These are phyloP conservation scores for Henricia sp. DNA, from an alignment of 53 echinoderm and acorn worm genomes.

Conservation along the genomic window DNA sequence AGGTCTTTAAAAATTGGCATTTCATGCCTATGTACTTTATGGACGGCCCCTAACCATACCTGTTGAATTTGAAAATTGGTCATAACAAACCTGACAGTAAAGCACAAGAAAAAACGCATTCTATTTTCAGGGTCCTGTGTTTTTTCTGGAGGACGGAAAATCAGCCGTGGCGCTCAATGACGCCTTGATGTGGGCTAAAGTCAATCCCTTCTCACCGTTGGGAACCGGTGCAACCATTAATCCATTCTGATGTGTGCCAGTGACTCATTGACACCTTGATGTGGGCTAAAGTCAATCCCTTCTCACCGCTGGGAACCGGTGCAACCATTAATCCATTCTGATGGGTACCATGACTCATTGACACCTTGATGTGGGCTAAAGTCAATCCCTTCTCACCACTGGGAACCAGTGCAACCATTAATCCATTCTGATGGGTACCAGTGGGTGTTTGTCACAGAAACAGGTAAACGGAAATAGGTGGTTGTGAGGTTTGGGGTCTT, in stretches of 20 bases:
- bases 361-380: conserved; percentile 98
- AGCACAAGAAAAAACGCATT: too few relatives aligned
- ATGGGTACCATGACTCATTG: conserved; percentile 66
- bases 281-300: conserved; percentile 96
- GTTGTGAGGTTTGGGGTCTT: too few relatives aligned
- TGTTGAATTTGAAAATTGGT: too few relatives aligned
- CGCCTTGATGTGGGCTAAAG: conserved; percentile 99
- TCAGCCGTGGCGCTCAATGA: conserved; percentile 88
- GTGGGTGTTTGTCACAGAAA: too few relatives aligned
- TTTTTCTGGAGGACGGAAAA: conserved; percentile 90
- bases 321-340: conserved; percentile 90
- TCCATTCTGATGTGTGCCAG: conserved; percentile 73
- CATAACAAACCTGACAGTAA: too few relatives aligned
- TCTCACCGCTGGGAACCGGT: conserved; percentile 89
- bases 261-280: too few relatives aligned
- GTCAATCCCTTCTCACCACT: conserved; percentile 93
- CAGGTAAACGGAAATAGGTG: too few relatives aligned
- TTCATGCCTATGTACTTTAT: too few relatives aligned
- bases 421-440: conserved; percentile 77
- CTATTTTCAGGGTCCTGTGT: conserved; percentile 85
- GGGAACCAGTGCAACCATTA: conserved; percentile 79
- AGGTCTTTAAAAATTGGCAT: too few relatives aligned
- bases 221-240: conserved; percentile 85
- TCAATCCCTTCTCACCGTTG: conserved; percentile 90
- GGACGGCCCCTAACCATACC: too few relatives aligned